Evolutionary conservation across 2,888 invertebrate species (phyloP), one percentile per base, ranked within the genome.

Genomic region (Dicycla oo): DNA sequence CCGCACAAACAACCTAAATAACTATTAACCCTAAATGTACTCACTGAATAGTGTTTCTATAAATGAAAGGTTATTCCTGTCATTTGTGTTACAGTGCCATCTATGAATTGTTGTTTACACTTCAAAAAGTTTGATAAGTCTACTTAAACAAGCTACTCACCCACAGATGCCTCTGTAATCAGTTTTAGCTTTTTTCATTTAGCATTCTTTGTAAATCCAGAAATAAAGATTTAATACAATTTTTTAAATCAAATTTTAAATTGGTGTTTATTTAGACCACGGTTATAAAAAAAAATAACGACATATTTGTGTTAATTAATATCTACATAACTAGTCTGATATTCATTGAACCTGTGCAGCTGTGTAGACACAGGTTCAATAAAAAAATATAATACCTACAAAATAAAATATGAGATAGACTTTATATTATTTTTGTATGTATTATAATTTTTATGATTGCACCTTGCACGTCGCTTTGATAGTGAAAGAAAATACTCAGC

Each of bases 101-200:
- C 73, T 74, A 49, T 54, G 18, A n/a, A 5, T 49, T 5, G 0
- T 3, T 3, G 0, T 3, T 43, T 2, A 34, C 1, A 60, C 7
- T 34, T 10, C 4, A 0, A 18, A 10, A 5, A 13, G 13, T 40
- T 30, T 23, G 1, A 47, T 1, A 10, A 15, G 20, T 53, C 8
- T 40, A 13, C 23, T 40, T 47, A 47, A 60, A 20, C 3, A 15
- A 8, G 58, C 75, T 74, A 68, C 47, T 67, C 11, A 34, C 4
- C 40, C 1, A 54, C 34, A 74, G 74, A 74, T 74, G 74, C n/a
- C 60, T 13, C 26, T 70, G 40, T 40, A 6, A 15, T 34, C 3
- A 23, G n/a, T 47, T 69, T 23, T 7, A n/a, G 18, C 7, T n/a
- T 4, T 49, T 10, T 15, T 13, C 18, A 15, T 51, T 18, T 23